Percentiles rank a stretch among this genome's conserved stretches.
phyloP scores from a whole-genome alignment of 2,797 vertebrate genomes.

The Enteromius thamalakanensis region DNA sequence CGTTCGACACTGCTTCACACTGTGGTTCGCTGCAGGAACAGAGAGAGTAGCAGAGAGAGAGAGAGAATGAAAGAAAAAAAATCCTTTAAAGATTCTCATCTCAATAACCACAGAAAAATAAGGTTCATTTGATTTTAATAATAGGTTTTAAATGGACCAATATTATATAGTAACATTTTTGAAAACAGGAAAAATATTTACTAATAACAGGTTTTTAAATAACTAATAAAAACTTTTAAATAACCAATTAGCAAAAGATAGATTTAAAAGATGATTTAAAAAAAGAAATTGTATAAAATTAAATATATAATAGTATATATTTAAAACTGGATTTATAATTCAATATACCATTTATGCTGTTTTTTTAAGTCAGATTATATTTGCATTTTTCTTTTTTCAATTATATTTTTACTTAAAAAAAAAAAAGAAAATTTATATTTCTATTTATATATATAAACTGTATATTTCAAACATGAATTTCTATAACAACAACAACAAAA shows the following conservation, averaged over 20 bases:
- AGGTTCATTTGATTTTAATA: not conserved
- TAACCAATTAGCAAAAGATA: not conserved
- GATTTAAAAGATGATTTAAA: not conserved
- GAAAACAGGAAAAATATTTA: not conserved
- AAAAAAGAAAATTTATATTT: not conserved
- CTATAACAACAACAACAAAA: no score
- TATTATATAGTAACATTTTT: not conserved
- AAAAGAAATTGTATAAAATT: not conserved
- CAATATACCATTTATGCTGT: no score
- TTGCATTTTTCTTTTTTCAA: not conserved
- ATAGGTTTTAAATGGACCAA: not conserved
- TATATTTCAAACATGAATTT: not conserved
- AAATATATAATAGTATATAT: not conserved
- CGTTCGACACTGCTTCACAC: slow-evolving; percentile 93
- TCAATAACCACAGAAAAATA: not conserved
- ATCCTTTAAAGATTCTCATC: not conserved
- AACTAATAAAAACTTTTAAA: not conserved
- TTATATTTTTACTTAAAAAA: not conserved
- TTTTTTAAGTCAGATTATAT: no score
- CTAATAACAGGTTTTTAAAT: not conserved
- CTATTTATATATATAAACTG: not conserved
- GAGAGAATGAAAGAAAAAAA: not conserved
- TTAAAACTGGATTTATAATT: not conserved
- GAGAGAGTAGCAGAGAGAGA: not conserved
- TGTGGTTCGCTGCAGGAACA: slow-evolving; percentile 88